Base-by-base conservation (phyloP, 2,888 invertebrate genomes). In the Steromphala cineraria region DNA sequence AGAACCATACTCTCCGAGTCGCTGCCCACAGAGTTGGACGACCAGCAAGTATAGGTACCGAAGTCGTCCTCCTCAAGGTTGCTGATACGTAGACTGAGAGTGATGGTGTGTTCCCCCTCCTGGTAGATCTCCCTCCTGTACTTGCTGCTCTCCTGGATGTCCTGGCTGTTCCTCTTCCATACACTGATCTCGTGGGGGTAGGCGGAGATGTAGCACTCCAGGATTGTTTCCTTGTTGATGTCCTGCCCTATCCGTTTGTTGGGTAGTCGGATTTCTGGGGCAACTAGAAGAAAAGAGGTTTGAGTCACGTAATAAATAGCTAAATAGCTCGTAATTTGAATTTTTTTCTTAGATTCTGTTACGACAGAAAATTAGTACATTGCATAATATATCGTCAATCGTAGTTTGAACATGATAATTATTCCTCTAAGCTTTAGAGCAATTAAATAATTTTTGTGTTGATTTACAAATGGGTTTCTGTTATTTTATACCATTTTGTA, bases 131-230 rank as follows among this genome's bases (percentile, higher is more conserved):
- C 87, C 17, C 84, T 80, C n/a, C 83, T 79, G 71, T 86, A 82
- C 74, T 84, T 84, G 8, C 67, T 75, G 5, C 40, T 53, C 52
- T 78, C 82, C 62, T 67, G 79, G n/a, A 84, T 78, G 40, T 80
- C 83, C 53, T 81, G 82, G 52, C 78, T 75, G 15, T 75, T 62
- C 75, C 75, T 40, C 53, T 52, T 52, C 75, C 75, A 75, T 8
- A 75, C 75, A 52, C 75, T 75, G 53, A 75, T 19, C 52, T 53
- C 86, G 17, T 88, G 89, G 0, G 91, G 91, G 40, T 86, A 89
- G 21, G 90, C 91, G 0, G 89, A 86, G 40, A 91, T 90, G 8
- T 82, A 80, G 75, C 91, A 91, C 67, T 89, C 88, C 78, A 91
- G 85, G 36, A 91, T 91, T 19, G 91, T 91, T 67, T 90, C 90